Percentiles rank a stretch among this genome's conserved stretches.
phyloP scores from a whole-genome alignment of 2,888 invertebrate genomes.

The Camponotus fellah region DNA sequence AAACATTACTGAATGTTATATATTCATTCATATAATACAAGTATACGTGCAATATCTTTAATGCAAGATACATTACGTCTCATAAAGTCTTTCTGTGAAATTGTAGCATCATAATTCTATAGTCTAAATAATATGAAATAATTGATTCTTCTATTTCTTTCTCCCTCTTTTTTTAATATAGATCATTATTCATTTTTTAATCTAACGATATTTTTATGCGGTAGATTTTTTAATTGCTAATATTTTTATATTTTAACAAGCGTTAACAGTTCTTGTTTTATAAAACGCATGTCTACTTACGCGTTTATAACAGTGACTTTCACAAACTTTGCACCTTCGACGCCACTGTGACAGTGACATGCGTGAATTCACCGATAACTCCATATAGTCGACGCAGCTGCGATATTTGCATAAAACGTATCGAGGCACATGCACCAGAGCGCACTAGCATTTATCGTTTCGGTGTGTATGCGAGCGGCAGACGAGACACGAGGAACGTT shows the following conservation, averaged over 20 bases:
- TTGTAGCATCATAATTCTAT: background rate
- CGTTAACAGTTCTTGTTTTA: background rate
- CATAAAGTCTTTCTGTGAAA: background rate
- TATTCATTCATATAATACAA: background rate
- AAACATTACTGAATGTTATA: background rate
- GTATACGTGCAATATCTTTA: background rate
- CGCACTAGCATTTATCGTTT: conserved; percentile 74
- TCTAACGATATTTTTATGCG: background rate
- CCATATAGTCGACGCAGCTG: conserved; percentile 55
- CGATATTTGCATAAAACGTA: conserved; percentile 75
- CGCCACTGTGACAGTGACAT: conserved; percentile 37
- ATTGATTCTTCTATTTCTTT: no score
- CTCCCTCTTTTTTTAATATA: no score
- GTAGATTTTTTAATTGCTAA: background rate
- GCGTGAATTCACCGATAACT: conserved; percentile 69
- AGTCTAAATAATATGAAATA: no score
- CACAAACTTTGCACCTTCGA: conserved; percentile 7
- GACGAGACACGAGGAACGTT: conserved; percentile 64
- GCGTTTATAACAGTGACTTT: background rate
- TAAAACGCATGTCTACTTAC: background rate
- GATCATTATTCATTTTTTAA: background rate
- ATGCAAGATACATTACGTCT: background rate
- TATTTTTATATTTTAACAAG: background rate
- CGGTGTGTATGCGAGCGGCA: conserved; percentile 55
- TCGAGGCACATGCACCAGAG: conserved; percentile 63